Evolutionary conservation across 1,140 invertebrate genomes (phyloP).

Genomic region (Phymastichus coffea): DNA sequence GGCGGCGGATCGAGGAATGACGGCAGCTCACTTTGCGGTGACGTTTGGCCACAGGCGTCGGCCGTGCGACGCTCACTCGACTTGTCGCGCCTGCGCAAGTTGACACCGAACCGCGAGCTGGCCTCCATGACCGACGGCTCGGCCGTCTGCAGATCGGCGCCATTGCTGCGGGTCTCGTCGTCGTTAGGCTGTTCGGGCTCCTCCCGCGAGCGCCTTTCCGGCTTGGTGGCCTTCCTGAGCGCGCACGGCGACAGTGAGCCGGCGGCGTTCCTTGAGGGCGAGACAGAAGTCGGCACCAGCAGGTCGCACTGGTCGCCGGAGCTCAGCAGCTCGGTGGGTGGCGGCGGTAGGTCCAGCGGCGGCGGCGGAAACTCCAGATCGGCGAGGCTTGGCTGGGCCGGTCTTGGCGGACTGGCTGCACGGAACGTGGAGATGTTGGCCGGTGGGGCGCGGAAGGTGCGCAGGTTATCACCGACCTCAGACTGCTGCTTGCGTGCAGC

Average conservation of each 20-base stretch:
- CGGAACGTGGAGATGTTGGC: constrained; percentile 56
- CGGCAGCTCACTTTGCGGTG: constrained; percentile 37
- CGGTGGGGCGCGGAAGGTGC: constrained; percentile 59
- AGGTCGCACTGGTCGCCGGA: constrained; percentile 43
- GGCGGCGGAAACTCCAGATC: constrained; percentile 85
- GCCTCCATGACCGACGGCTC: constrained; percentile 71
- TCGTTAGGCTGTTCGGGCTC: constrained; percentile 40
- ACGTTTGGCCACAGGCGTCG: constrained; percentile 9
- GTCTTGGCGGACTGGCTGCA: constrained; percentile 61
- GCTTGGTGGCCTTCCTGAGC: constrained; percentile 49
- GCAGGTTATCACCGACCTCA: constrained; percentile 47
- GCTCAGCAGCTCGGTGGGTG: constrained; percentile 65
- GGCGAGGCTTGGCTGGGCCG: constrained; percentile 65
- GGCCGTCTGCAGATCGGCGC: constrained; percentile 65
- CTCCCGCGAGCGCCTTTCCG: constrained; percentile 45
- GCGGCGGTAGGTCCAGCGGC: constrained; percentile 74
- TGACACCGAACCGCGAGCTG: constrained; percentile 71
- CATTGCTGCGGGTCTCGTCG: constrained; percentile 50
- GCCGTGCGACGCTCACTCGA: constrained; percentile 46
- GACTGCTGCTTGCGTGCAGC: constrained; percentile 42
- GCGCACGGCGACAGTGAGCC: constrained; percentile 46
- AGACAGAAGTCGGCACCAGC: constrained; percentile 46
- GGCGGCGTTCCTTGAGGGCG: constrained; percentile 23
- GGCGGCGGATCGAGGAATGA: constrained; percentile 43
- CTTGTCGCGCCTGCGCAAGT: constrained; percentile 66